These are phyloP conservation scores for Pomacea maculata DNA, from an alignment of 1,140 invertebrate genomes.

Conservation along the genomic window DNA sequence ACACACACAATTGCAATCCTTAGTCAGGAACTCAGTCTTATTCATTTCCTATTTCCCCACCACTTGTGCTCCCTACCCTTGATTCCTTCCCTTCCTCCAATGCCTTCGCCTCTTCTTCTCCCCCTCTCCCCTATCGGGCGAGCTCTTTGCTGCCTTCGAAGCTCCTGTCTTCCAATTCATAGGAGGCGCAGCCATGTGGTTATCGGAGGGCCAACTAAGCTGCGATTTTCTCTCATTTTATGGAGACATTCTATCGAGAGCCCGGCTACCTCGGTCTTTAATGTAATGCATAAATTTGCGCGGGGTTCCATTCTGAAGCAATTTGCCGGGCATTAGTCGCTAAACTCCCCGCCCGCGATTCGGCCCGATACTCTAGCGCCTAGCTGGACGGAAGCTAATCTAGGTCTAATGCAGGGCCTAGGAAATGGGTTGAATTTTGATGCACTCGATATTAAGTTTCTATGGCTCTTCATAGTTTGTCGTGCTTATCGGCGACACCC, in stretches of 20 bases:
- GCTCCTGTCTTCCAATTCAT: neutral
- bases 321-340: constrained; percentile 42
- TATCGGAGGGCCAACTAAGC: constrained; percentile 25
- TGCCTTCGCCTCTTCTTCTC: neutral
- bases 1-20: constrained; percentile 5
- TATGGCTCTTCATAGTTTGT: constrained; percentile 41
- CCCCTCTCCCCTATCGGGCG: neutral
- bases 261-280: constrained; percentile 13
- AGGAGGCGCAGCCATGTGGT: constrained; percentile 22
- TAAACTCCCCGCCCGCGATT: constrained; percentile 28
- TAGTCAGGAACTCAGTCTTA: neutral
- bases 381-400: constrained; percentile 26
- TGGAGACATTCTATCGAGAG: constrained; percentile 23
- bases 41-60: neutral
- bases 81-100: constrained; percentile 14
- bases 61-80: neutral
- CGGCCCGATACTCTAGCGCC: constrained; percentile 20
- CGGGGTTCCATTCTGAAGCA: constrained; percentile 36
- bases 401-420: constrained; percentile 22
- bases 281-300: constrained; percentile 27
- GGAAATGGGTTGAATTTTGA: constrained; percentile 43
- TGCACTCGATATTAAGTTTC: constrained; percentile 45
- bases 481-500: constrained; percentile 33
- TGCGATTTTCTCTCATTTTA: constrained; percentile 25
- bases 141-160: neutral